Percentiles rank a stretch among this genome's conserved stretches.
Conservation (phyloP, 2,888 invertebrate genomes). For the Meliscaeva auricollis region DNA sequence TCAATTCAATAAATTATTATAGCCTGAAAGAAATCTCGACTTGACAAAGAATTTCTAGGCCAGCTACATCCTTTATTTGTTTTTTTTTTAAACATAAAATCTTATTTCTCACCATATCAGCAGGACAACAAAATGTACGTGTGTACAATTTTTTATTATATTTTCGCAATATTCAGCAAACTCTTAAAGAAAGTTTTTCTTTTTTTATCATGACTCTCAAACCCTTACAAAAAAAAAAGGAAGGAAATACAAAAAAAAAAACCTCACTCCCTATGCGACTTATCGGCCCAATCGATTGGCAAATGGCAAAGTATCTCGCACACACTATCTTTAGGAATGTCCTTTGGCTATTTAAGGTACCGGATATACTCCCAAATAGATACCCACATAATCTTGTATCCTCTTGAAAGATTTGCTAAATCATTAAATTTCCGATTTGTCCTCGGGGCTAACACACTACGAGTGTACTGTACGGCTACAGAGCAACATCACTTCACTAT, state of each 20-base stretch:
- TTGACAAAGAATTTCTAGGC: background rate
- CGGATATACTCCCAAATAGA: constrained; percentile 50
- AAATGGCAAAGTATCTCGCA: constrained; percentile 66
- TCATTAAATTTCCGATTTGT: constrained; percentile 72
- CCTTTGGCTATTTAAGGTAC: constrained; percentile 61
- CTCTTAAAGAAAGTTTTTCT: background rate
- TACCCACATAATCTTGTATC: constrained; percentile 67
- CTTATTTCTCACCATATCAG: constrained; percentile 37
- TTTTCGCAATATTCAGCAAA: constrained; percentile 13
- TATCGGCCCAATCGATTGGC: constrained; percentile 71
- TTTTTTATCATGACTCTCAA: background rate
- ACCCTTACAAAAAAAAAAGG: background rate
- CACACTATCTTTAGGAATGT: constrained; percentile 67
- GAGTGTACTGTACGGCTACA: too few relatives aligned
- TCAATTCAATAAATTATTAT: constrained; percentile 26
- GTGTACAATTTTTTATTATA: constrained; percentile 19
- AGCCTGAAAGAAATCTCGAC: constrained; percentile 15
- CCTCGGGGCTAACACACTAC: constrained; percentile 25
- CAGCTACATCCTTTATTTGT: background rate
- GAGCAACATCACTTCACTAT: background rate
- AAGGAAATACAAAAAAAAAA: constrained; percentile 2
- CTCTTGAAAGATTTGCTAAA: constrained; percentile 72
- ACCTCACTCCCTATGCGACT: constrained; percentile 37
- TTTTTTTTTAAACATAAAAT: constrained; percentile 3
- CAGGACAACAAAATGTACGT: constrained; percentile 25